These are phyloP conservation scores for Galendromus occidentalis DNA, from an alignment of 1,140 invertebrate genomes.

Conservation along the genomic window DNA sequence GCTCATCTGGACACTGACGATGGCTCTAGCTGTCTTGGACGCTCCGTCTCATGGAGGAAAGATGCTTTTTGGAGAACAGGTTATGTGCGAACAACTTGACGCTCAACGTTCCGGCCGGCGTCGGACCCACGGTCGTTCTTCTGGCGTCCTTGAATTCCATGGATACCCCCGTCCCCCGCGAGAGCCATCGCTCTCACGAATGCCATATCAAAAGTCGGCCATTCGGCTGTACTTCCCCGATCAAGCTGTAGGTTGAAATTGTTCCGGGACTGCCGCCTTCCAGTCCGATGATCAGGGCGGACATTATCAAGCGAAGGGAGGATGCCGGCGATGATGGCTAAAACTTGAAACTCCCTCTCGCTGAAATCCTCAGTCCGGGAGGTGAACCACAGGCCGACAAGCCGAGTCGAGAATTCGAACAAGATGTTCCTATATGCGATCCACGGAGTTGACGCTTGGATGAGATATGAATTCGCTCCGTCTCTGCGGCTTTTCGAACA, in stretches of 20 bases:
- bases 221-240: slow-evolving; percentile 59
- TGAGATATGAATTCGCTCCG: neutral
- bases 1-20: slow-evolving; percentile 16
- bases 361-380: slow-evolving; percentile 51
- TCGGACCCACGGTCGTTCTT: no score
- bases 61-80: neutral
- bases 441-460: slow-evolving; percentile 10
- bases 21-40: neutral
- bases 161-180: no score
- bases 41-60: neutral
- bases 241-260: slow-evolving; percentile 75
- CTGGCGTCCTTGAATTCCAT: no score
- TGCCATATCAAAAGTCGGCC: slow-evolving; percentile 55
- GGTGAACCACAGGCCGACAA: slow-evolving; percentile 29
- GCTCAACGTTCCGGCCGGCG: slow-evolving; percentile 24
- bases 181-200: slow-evolving; percentile 44
- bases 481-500: neutral
- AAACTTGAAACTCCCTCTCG: slow-evolving; percentile 41
- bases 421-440: slow-evolving; percentile 24
- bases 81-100: slow-evolving; percentile 9
- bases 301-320: slow-evolving; percentile 27
- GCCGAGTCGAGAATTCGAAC: slow-evolving; percentile 28
- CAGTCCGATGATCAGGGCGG: slow-evolving; percentile 31
- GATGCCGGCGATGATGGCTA: slow-evolving; percentile 22
- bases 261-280: slow-evolving; percentile 67